A percentile compares a stretch with the other conserved stretches of the same genome.
phyloP scores from a whole-genome alignment of 2,888 invertebrate genomes.

The Drosophila neutralis region DNA sequence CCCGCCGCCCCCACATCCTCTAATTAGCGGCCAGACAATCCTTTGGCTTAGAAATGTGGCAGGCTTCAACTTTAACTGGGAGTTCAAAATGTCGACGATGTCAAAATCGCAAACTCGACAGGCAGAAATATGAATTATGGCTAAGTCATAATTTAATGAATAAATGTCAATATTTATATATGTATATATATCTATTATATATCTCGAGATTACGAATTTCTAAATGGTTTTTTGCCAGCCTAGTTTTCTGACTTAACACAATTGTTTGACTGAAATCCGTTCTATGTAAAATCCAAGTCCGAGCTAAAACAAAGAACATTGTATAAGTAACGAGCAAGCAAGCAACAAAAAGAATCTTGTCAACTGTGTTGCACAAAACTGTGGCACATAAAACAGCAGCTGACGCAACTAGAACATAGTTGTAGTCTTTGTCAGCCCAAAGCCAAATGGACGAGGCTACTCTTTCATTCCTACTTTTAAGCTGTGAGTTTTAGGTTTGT shows the following conservation, averaged over 20 bases:
- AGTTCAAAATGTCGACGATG: slow-evolving; percentile 21
- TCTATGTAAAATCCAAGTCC: neutral
- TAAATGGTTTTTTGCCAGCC: neutral
- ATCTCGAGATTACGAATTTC: neutral
- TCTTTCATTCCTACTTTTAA: neutral
- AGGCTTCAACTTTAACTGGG: slow-evolving; percentile 2
- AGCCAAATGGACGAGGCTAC: neutral
- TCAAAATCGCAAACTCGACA: neutral
- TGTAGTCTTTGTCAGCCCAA: slow-evolving; percentile 32
- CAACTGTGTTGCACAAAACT: slow-evolving; percentile 30
- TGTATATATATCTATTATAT: neutral
- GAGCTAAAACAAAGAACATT: slow-evolving; percentile 17
- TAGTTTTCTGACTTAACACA: neutral
- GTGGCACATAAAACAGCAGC: slow-evolving; percentile 47
- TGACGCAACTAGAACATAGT: slow-evolving; percentile 63
- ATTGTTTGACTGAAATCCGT: neutral
- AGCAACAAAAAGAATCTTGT: slow-evolving; percentile 17
- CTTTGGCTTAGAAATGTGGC: slow-evolving; percentile 36
- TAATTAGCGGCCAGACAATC: slow-evolving; percentile 37
- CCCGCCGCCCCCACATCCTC: neutral
- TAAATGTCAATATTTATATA: neutral
- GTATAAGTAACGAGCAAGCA: neutral
- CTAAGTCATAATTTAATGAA: neutral
- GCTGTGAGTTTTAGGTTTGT: slow-evolving; percentile 15
- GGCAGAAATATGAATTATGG: neutral